These are phyloP conservation scores for Caenorhabditis becei DNA, from an alignment of 2,888 invertebrate genomes.

Conservation along the genomic window DNA sequence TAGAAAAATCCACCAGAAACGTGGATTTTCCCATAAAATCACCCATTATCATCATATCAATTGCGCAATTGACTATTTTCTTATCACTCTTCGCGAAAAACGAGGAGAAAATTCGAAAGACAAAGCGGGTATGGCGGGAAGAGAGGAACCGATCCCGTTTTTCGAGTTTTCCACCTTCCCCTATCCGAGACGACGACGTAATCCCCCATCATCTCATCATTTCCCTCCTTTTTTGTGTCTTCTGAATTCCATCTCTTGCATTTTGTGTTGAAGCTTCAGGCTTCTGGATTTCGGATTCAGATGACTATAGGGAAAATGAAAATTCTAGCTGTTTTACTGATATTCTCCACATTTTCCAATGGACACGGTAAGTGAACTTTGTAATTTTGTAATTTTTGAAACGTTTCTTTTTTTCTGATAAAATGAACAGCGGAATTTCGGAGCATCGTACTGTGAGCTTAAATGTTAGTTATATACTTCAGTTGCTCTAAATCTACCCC, in stretches of 20 bases:
- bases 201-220: conserved; percentile 8
- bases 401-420: background rate
- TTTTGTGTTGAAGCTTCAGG: too few relatives aligned
- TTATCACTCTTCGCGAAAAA: conserved; percentile 9
- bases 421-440: background rate
- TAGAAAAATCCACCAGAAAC: too few relatives aligned
- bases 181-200: conserved; percentile 24
- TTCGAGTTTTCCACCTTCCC: conserved; percentile 47
- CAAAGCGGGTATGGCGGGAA: conserved; percentile 2
- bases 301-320: background rate
- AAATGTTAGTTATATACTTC: too few relatives aligned
- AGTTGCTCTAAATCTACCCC: too few relatives aligned
- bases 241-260: background rate
- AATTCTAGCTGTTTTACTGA: background rate
- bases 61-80: background rate
- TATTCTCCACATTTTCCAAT: background rate
- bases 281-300: background rate
- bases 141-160: conserved; percentile 47
- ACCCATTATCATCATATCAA: background rate
- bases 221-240: background rate
- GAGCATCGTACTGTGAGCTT: too few relatives aligned
- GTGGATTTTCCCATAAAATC: background rate
- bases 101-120: conserved; percentile 16
- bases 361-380: background rate
- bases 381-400: background rate